phyloP scores from a whole-genome alignment of 1,140 invertebrate species.

The Drosophila takahashii region DNA sequence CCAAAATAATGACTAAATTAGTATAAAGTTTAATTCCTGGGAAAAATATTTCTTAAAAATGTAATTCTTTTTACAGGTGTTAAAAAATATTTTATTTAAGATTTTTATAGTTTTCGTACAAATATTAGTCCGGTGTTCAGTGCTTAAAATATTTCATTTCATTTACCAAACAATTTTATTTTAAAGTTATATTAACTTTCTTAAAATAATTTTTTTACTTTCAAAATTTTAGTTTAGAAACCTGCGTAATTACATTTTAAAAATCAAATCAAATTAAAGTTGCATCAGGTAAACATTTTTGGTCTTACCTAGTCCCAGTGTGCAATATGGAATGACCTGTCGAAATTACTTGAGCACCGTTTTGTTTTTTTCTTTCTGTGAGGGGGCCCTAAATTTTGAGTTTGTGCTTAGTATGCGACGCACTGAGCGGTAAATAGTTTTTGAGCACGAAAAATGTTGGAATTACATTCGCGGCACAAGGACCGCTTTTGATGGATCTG shows the following conservation, averaged over 20 bases:
- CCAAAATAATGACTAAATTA: too few relatives aligned
- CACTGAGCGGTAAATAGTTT: slow-evolving; percentile 73
- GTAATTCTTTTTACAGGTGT: too few relatives aligned
- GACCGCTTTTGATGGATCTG: slow-evolving; percentile 43
- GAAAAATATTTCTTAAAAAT: too few relatives aligned
- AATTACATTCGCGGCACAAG: slow-evolving; percentile 56
- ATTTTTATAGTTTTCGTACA: too few relatives aligned
- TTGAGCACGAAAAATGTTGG: slow-evolving; percentile 64
- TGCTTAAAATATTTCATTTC: too few relatives aligned
- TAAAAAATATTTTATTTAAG: too few relatives aligned
- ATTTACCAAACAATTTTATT: too few relatives aligned
- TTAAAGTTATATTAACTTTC: too few relatives aligned
- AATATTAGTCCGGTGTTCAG: too few relatives aligned
- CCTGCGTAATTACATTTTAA: not conserved
- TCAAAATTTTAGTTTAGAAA: not conserved
- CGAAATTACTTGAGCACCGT: slow-evolving; percentile 62
- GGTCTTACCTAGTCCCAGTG: slow-evolving; percentile 10
- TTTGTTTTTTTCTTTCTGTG: slow-evolving; percentile 14
- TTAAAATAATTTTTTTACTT: too few relatives aligned
- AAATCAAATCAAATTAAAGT: not conserved
- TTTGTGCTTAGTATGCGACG: slow-evolving; percentile 59
- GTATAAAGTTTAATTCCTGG: too few relatives aligned
- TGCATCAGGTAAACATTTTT: not conserved
- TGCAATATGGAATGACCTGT: slow-evolving; percentile 25
- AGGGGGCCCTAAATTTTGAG: slow-evolving; percentile 38